A percentile compares a stretch with the other conserved stretches of the same genome.
Evolutionary conservation across 2,113 vertebrate species (phyloP).

Genomic region (Protobothrops flavoviridis): DNA sequence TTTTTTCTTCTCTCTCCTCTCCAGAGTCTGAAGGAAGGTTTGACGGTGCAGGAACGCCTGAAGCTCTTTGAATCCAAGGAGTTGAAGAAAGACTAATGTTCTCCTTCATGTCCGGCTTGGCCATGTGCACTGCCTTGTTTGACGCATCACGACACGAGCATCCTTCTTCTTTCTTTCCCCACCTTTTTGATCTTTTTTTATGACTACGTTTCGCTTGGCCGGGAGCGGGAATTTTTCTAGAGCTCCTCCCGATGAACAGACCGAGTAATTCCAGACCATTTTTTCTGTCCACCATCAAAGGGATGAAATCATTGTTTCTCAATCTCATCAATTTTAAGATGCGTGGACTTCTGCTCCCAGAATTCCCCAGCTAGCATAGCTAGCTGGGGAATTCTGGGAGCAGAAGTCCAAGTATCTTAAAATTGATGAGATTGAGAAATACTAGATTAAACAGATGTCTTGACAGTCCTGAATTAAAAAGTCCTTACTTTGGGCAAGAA

Average conservation of each 20-base stretch:
- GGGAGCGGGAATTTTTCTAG: slow-evolving; percentile 31
- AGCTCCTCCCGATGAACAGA: slow-evolving; percentile 48
- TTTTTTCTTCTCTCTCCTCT: not conserved
- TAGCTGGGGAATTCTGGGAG: not conserved
- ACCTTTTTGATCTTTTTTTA: slow-evolving; percentile 47
- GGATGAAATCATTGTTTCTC: slow-evolving; percentile 29
- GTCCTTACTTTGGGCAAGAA: slow-evolving; percentile 52
- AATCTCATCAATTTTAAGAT: not conserved
- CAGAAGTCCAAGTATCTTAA: not conserved
- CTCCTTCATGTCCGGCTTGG: slow-evolving; percentile 60
- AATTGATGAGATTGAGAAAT: not conserved
- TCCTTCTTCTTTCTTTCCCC: slow-evolving; percentile 58
- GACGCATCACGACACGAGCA: slow-evolving; percentile 64
- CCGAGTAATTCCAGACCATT: slow-evolving; percentile 33
- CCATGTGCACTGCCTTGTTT: slow-evolving; percentile 67
- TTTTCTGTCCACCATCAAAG: not conserved
- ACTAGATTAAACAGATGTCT: not conserved
- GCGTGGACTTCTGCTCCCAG: not conserved
- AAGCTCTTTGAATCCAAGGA: slow-evolving; percentile 98
- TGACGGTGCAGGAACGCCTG: slow-evolving; percentile 94
- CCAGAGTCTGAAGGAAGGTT: slow-evolving; percentile 97
- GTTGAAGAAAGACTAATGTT: slow-evolving; percentile 87
- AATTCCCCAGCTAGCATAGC: not conserved
- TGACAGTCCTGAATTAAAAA: slow-evolving; percentile 37
- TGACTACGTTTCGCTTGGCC: not conserved